Base-by-base conservation (phyloP, 2,888 invertebrate species). In the Magallana nippona region DNA sequence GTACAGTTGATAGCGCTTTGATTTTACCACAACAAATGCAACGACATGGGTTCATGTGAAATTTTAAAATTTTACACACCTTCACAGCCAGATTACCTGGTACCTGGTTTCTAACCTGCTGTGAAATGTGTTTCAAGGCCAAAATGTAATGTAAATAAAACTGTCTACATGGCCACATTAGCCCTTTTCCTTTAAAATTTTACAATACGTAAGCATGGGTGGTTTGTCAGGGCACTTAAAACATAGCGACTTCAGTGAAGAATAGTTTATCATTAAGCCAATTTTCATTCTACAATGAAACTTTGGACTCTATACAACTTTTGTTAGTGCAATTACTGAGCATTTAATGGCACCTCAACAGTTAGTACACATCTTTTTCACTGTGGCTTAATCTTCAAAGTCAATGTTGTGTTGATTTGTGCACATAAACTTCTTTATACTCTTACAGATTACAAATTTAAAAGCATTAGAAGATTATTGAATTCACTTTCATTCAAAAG, bases 341-440 rank as follows among this genome's bases (percentile, higher is more conserved):
- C 19, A 62, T 71, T 71, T 22, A 15, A 71, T 13, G 71, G 71
- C 32, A 71, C 27, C 71, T 44, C 44, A 44, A 27, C 71, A 71
- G 22, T 63, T 27, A 27, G 10, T 27, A 71, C 27, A 27, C 11
- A 22, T 27, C 22, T 71, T 32, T 71, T 63, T 63, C 15, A 27
- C 27, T 27, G 71, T 15, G 15, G 5, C 27, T 22, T 63, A 71
- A 71, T 71, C 71, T 22, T 71, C 71, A 71, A 71, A 71, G 71
- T 71, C 19, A 71, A 71, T 71, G 71, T 71, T 71, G 22, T 71
- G 71, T 71, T 71, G 32, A 71, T 71, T 71, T 71, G 27, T 71
- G 71, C 71, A 71, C 71, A 71, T 71, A 71, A 71, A 71, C 13
- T 71, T 27, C 27, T 32, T 71, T 71, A 71, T 32, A 71, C 11